These are phyloP conservation scores for Nematostella vectensis DNA, from an alignment of 92 coral and sea anemone genomes.

Conservation along the genomic window DNA sequence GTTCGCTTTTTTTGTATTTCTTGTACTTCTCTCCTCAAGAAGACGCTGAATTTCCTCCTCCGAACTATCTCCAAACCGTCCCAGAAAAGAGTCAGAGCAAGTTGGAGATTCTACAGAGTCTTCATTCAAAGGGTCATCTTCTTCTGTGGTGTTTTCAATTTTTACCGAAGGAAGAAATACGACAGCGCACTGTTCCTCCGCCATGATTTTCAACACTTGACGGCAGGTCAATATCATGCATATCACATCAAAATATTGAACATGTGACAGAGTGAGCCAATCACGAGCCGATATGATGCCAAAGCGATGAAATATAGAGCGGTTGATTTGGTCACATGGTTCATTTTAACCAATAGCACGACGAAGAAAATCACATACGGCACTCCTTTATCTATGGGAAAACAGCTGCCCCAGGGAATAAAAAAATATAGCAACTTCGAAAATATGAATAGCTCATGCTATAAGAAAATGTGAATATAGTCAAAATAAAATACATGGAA, in stretches of 20 bases:
- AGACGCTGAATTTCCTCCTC: conserved; percentile 78
- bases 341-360: not conserved
- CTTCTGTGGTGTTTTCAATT: conserved; percentile 41
- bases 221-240: not conserved
- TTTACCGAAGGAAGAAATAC: conserved; percentile 37
- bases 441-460: no score
- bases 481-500: no score
- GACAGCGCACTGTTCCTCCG: conserved; percentile 8
- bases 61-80: conserved; percentile 70
- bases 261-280: conserved; percentile 22
- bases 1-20: conserved; percentile 68
- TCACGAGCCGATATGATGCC: not conserved
- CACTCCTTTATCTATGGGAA: no score
- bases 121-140: conserved; percentile 19
- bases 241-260: not conserved
- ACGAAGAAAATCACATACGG: no score
- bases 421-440: no score
- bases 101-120: conserved; percentile 43
- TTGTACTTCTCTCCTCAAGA: conserved; percentile 61
- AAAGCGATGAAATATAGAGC: not conserved
- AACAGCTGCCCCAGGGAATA: no score
- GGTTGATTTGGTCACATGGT: not conserved
- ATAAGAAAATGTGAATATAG: no score
- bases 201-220: not conserved
- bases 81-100: not conserved